Evolutionary conservation across 2,797 vertebrate genomes (phyloP), one percentile per base, ranked within the genome.

Genomic region (Spizella passerina): DNA sequence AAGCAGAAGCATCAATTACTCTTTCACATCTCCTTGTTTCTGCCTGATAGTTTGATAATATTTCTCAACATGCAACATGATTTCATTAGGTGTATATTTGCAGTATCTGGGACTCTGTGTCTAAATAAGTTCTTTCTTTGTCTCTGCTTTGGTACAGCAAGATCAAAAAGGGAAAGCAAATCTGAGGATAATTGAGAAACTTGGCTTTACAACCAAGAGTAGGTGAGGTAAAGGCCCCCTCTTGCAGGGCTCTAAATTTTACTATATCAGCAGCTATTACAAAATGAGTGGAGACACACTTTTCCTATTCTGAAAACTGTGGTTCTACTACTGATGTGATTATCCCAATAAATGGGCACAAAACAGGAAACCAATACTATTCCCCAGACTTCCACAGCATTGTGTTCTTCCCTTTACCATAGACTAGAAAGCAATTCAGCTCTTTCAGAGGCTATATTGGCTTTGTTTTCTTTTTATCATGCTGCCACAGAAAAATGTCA

Each of bases 241-340:
- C 36, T 55, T 59, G 5, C 20, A 55, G 38, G 8, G 14, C 27
- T 34, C 49, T 39, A 43, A 9, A 69, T 82, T 72, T 69, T n/a
- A 55, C 50, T 72, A 0, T 36, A 47, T 36, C 44, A 69, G 15
- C 15, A 76, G 9, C 32, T 55, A 19, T 32, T 76, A 34, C 2
- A 39, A 66, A 88, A 59, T 27, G 22, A 17, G 9, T 34, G 21
- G 4, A 75, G 24, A 49, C 3, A 8, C 1, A 1, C 0, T 63
- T 85, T 80, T 80, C 53, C 52, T 82, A 8, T 50, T 78, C 16
- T 0, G 0, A 78, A 55, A 0, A 1, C 17, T 32, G 21, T 46
- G 17, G 4, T 56, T 83, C 27, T 80, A 43, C 32, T 68, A 14
- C 19, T 59, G 30, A 64, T 64, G 18, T 0, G 0, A 56, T 57